These are phyloP conservation scores for Patiria pectinifera DNA, from an alignment of 53 echinoderm and acorn worm species.

Conservation along the genomic window DNA sequence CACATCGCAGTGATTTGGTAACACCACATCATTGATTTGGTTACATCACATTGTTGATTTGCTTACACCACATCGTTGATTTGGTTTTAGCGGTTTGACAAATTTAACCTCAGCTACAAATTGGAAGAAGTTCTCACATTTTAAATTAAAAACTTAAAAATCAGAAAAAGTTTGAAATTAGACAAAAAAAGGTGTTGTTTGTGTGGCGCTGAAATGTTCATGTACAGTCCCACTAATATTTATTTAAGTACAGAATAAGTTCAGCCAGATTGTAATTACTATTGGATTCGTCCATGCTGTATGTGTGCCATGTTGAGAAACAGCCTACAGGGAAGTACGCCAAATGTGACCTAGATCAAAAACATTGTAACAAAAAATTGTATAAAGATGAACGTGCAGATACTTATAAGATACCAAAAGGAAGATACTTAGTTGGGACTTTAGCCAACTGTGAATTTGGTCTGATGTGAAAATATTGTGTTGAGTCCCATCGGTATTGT, in stretches of 20 bases:
- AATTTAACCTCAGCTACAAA: too few relatives aligned
- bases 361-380: neutral
- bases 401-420: conserved; percentile 1
- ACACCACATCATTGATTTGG: too few relatives aligned
- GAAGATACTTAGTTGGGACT: neutral
- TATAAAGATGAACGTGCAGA: neutral
- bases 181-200: neutral
- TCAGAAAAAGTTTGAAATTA: too few relatives aligned
- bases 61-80: too few relatives aligned
- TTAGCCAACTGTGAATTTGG: conserved; percentile 38
- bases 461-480: conserved; percentile 55
- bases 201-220: neutral
- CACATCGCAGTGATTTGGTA: too few relatives aligned
- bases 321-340: neutral
- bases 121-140: too few relatives aligned
- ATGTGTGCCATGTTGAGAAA: neutral
- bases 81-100: too few relatives aligned
- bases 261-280: neutral
- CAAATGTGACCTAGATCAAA: neutral
- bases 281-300: neutral
- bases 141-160: too few relatives aligned
- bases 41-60: too few relatives aligned
- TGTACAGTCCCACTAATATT: neutral
- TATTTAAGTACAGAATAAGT: neutral
- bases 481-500: conserved; percentile 21